These are phyloP conservation scores for Okapia johnstoni DNA, from an alignment of 2,113 vertebrate genomes.

Conservation along the genomic window DNA sequence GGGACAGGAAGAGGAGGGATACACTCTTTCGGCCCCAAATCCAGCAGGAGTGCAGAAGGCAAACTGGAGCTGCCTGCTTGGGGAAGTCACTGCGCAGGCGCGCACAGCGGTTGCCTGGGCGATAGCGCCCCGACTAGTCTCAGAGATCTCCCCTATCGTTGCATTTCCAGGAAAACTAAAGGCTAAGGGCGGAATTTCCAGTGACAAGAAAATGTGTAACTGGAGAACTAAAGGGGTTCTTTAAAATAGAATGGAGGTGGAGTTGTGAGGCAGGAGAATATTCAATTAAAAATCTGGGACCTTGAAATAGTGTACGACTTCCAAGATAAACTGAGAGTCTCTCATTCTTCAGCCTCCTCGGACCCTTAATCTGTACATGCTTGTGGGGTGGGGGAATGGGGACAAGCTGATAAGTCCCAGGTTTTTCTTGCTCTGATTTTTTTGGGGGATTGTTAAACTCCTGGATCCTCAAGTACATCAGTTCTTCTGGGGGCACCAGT, in stretches of 20 bases:
- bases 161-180: not conserved
- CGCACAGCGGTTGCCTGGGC: not conserved
- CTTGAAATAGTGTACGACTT: not conserved
- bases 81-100: not conserved
- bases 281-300: not conserved
- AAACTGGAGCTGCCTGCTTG: not conserved
- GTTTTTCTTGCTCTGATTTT: constrained; percentile 7
- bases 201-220: not conserved
- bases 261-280: not conserved
- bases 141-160: not conserved
- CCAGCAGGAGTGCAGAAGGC: not conserved
- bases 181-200: not conserved
- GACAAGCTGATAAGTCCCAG: not conserved
- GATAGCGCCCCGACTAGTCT: not conserved
- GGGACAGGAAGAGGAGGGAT: not conserved
- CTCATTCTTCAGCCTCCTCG: not conserved
- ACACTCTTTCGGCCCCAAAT: not conserved
- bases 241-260: not conserved
- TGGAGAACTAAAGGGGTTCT: not conserved
- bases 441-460: not conserved
- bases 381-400: not conserved
- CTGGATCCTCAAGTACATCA: not conserved
- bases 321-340: not conserved
- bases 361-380: not conserved
- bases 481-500: not conserved